Evolutionary conservation across 2,888 invertebrate genomes (phyloP).

Genomic region (Pyralis farinalis): DNA sequence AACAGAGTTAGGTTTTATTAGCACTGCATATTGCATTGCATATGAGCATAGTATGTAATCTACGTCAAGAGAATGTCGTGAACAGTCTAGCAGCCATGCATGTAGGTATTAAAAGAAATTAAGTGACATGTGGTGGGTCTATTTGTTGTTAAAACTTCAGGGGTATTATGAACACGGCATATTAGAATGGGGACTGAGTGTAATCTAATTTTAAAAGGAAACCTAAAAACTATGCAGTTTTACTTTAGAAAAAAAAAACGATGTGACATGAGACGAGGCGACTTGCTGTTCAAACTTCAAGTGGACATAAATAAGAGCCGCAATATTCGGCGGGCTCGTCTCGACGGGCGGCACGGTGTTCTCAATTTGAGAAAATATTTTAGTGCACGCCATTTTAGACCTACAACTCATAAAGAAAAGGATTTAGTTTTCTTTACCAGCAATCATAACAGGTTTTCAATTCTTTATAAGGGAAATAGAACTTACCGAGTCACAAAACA

Average conservation of each 20-base stretch:
- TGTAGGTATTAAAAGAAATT: too few species aligned
- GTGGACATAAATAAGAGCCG: slow-evolving; percentile 78
- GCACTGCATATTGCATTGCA: too few species aligned
- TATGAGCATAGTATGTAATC: too few species aligned
- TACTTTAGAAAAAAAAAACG: slow-evolving; percentile 56
- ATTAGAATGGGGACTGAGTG: slow-evolving; percentile 16
- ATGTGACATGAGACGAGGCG: slow-evolving; percentile 46
- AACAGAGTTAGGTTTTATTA: too few species aligned
- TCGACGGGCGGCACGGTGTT: slow-evolving; percentile 55
- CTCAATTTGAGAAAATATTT: slow-evolving; percentile 47
- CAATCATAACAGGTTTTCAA: slow-evolving; percentile 49
- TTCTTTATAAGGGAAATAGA: slow-evolving; percentile 28
- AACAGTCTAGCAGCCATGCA: too few species aligned
- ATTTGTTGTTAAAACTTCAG: too few species aligned
- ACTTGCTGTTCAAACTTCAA: slow-evolving; percentile 72
- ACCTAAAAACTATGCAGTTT: slow-evolving; percentile 39
- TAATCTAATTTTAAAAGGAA: slow-evolving; percentile 43
- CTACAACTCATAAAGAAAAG: slow-evolving; percentile 22
- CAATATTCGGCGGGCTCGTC: slow-evolving; percentile 73
- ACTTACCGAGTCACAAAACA: neutral
- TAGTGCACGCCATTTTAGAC: slow-evolving; percentile 26
- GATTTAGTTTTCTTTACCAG: slow-evolving; percentile 26
- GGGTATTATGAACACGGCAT: neutral
- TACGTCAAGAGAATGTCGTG: too few species aligned
- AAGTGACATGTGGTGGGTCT: too few species aligned